Evolutionary conservation across 2,888 invertebrate genomes (phyloP), one percentile per base, ranked within the genome.

Genomic region (Ditula angustiorana): DNA sequence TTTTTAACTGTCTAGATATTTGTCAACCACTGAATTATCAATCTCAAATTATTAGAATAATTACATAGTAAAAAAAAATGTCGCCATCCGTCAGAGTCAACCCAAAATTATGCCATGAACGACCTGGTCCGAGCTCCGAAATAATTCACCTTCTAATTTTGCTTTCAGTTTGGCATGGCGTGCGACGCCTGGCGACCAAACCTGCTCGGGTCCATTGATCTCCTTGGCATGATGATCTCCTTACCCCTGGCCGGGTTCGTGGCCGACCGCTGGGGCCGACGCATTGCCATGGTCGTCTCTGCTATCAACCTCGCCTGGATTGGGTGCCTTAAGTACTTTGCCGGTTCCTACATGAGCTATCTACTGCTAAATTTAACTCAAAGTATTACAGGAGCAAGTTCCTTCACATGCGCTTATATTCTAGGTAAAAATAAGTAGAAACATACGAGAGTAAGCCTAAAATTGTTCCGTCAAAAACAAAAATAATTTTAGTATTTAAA

Each of bases 131-230:
- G n/a, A n/a, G n/a, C n/a, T n/a, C n/a, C n/a, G n/a, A n/a, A n/a
- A n/a, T n/a, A n/a, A 37, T 26, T 28, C 5, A 5, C 7, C 13
- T 13, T 16, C 3, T 1, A n/a, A 0, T 16, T 16, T 19, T 11
- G 1, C 5, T 61, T 46, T 2, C 60, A 74, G 74, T 62, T 74
- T 30, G 50, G 55, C 0, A 59, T 74, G 11, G 62, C 68, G 4
- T 74, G 74, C 30, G 87, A 92, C 21, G 82, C 60, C 93, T 95
- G 95, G 95, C 94, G 94, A 76, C 79, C 95, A 60, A 91, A 95
- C 1, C 73, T 95, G 69, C 93, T 95, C 24, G 95, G 95, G 5
- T 95, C 95, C 10, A 81, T 95, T 8, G 94, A 94, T 72, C 94
- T 93, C 72, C 73, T 94, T 58, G 95, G 95, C 19, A 94, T 94